Conservation (phyloP, 1,140 invertebrate genomes). For the Chionoecetes opilio region DNA sequence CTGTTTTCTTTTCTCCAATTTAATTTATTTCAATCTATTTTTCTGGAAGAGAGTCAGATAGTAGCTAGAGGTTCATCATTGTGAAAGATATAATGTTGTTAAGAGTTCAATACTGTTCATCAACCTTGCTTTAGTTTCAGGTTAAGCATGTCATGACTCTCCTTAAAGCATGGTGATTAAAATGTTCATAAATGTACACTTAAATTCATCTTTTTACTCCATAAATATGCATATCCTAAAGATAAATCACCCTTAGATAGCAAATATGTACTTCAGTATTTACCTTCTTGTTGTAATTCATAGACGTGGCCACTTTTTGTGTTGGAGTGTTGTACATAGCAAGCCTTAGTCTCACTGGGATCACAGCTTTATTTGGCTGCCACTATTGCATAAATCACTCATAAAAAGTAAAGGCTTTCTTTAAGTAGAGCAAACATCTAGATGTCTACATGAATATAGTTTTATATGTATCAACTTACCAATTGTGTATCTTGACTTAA, state of each 20-base stretch:
- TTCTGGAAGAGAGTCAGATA: neutral
- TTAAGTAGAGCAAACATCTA: neutral
- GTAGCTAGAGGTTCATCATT: neutral
- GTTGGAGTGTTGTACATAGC: neutral
- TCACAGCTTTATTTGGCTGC: neutral
- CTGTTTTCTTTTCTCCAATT: neutral
- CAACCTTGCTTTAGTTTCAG: neutral
- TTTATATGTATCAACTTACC: too few relatives aligned
- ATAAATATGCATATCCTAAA: neutral
- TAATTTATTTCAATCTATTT: neutral
- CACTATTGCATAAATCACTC: slow-evolving; percentile 31
- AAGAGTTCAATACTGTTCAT: neutral
- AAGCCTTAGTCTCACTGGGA: slow-evolving; percentile 34
- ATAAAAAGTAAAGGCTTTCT: slow-evolving; percentile 1
- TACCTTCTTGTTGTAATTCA: neutral
- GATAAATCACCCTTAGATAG: neutral
- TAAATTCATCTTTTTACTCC: too few relatives aligned
- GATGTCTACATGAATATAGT: neutral
- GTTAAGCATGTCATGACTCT: neutral
- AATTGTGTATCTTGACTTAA: too few relatives aligned
- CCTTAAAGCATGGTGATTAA: neutral
- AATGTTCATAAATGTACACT: neutral
- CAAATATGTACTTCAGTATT: neutral
- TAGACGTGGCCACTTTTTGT: slow-evolving; percentile 14
- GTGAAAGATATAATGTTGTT: neutral